Evolutionary conservation across 2,888 invertebrate species (phyloP), one percentile per base, ranked within the genome.

Genomic region (Sminthurides aquaticus): DNA sequence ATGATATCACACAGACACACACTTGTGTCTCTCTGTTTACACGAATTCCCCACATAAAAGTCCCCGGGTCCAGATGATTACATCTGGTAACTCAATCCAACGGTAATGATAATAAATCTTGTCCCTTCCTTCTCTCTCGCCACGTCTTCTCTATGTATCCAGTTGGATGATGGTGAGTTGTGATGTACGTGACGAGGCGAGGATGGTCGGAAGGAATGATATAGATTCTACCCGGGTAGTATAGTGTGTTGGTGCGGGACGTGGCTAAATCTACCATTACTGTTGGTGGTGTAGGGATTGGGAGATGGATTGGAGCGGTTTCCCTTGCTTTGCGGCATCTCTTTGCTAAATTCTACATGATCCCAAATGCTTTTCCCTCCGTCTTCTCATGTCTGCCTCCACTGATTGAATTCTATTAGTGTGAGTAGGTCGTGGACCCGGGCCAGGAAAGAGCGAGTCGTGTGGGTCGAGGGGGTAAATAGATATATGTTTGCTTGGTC

Each of bases 61-160:
- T 34, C 43, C 8, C 43, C 43, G 43, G 43, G 43, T 52, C 52
- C 52, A 52, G 52, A 52, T 52, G 52, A 52, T 52, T 52, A 22
- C 52, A 52, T 52, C 52, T 52, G 52, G 20, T 52, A 20, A 52
- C 20, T 22, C 52, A 22, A 22, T 52, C 52, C 52, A 52, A 52
- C 20, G 22, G 18, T 15, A 52, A 52, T 20, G 52, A 52, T 52
- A 52, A 52, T 52, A 52, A 52, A 52, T 52, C 52, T 52, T 52
- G 52, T 52, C 22, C 43, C n/a, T n/a, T n/a, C n/a, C n/a, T n/a
- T n/a, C n/a, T 5, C 43, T 34, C 43, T 34, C 43, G 5, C 15
- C 43, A 34, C 43, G 15, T 34, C 43, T 34, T 15, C 43, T 34
- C 43, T 34, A 34, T 15, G 43, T 34, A 34, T 15, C 5, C 5